Evolutionary conservation across 2,113 vertebrate genomes (phyloP).

Genomic region (Colius striatus): DNA sequence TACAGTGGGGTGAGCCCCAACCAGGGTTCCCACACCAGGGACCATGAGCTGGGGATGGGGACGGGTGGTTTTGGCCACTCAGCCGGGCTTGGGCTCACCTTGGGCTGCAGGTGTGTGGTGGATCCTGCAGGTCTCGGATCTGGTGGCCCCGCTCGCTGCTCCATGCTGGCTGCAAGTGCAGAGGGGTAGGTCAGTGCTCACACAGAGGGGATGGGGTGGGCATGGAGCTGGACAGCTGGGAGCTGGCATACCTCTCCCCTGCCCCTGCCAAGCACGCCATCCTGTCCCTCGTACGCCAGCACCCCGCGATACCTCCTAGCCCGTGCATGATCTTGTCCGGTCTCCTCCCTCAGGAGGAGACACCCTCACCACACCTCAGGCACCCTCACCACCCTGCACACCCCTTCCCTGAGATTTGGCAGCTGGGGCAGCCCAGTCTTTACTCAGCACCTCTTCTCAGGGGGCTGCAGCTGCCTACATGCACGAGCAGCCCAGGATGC

Average conservation of each 20-base stretch:
- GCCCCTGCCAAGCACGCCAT: neutral
- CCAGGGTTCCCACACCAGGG: neutral
- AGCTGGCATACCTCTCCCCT: neutral
- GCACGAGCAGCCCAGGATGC: neutral
- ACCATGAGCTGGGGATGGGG: neutral
- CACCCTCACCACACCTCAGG: neutral
- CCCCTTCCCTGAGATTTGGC: neutral
- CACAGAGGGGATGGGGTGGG: neutral
- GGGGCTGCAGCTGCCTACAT: neutral
- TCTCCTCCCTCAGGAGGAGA: fast-evolving
- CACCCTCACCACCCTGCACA: fast-evolving
- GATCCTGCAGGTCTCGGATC: slow-evolving; percentile 50
- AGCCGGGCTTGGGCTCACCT: slow-evolving; percentile 57
- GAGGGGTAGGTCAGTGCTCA: neutral
- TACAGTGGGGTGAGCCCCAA: fast-evolving
- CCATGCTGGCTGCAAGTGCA: slow-evolving; percentile 69
- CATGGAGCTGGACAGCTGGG: neutral
- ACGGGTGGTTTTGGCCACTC: fast-evolving
- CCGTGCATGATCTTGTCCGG: neutral
- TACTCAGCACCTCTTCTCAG: neutral
- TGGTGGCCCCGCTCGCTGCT: slow-evolving; percentile 31
- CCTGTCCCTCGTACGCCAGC: fast-evolving
- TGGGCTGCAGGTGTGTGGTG: neutral
- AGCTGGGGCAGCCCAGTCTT: neutral
- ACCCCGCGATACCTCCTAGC: neutral